A percentile compares a stretch with the other conserved stretches of the same genome.
Evolutionary conservation across 2,888 invertebrate genomes (phyloP).

Genomic region (Coecobrya sp.): DNA sequence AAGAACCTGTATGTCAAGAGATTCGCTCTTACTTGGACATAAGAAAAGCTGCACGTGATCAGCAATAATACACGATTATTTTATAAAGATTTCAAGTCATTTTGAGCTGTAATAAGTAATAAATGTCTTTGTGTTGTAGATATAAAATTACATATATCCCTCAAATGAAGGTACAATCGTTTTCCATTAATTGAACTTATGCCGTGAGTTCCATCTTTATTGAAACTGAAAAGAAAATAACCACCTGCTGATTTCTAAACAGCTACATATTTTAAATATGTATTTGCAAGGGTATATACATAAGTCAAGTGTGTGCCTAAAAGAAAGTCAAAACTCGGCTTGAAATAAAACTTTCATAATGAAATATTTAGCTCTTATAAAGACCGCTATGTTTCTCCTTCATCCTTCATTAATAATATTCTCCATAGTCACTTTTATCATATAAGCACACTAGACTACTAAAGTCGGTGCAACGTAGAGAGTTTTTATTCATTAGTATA

Average conservation of each 20-base stretch:
- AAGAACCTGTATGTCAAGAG: neutral
- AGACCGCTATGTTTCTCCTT: neutral
- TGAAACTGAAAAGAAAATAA: neutral
- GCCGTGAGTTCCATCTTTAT: neutral
- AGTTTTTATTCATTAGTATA: too few relatives aligned
- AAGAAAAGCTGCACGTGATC: neutral
- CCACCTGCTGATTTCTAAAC: constrained; percentile 27
- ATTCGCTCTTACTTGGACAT: neutral
- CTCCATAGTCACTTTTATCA: too few relatives aligned
- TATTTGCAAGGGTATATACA: too few relatives aligned
- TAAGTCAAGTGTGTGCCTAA: too few relatives aligned
- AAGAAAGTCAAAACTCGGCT: neutral
- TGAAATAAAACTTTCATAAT: constrained; percentile 5
- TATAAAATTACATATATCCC: too few relatives aligned
- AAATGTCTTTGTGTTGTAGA: neutral
- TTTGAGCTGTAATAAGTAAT: neutral
- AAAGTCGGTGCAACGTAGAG: too few relatives aligned
- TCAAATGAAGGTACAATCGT: neutral
- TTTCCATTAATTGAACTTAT: neutral
- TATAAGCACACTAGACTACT: too few relatives aligned
- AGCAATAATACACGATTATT: neutral
- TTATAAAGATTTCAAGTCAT: neutral
- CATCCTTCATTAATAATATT: neutral
- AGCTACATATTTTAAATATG: too few relatives aligned
- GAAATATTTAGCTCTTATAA: neutral